A percentile compares a stretch with the other conserved stretches of the same genome.
These are phyloP conservation scores for Myrmecophaga tridactyla DNA, from an alignment of 2,113 vertebrate species.

Conservation along the genomic window DNA sequence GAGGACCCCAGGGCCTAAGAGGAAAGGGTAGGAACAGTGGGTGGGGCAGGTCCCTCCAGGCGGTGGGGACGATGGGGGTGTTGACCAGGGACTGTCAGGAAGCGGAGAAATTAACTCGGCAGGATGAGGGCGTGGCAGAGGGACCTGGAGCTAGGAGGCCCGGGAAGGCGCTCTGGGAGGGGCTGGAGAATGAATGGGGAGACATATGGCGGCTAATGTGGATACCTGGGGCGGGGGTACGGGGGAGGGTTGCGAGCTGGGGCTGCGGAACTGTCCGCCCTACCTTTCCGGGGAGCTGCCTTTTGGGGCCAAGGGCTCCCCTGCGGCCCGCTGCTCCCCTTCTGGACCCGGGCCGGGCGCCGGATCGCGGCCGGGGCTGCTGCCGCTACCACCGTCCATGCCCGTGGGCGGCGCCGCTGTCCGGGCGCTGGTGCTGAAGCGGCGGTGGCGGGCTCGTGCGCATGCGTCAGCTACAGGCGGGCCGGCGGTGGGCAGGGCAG, in stretches of 20 bases:
- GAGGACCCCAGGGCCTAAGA: background rate
- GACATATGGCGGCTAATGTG: conserved; percentile 46
- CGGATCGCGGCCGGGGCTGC: background rate
- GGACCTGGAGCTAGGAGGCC: conserved; percentile 60
- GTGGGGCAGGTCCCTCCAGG: conserved; percentile 40
- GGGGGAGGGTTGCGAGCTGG: conserved; percentile 41
- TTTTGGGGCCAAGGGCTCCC: conserved; percentile 44
- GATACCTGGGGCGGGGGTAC: conserved; percentile 43
- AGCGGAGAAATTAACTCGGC: background rate
- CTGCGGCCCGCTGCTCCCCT: conserved; percentile 34
- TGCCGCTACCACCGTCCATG: conserved; percentile 55
- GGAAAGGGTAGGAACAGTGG: conserved; percentile 24
- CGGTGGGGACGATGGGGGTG: background rate
- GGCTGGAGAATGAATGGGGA: conserved; percentile 58
- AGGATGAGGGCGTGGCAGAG: conserved; percentile 68
- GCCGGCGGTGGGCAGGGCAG: conserved; percentile 46
- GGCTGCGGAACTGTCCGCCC: conserved; percentile 17
- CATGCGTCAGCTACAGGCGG: conserved; percentile 43
- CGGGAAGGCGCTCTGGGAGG: background rate
- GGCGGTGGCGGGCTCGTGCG: conserved; percentile 19
- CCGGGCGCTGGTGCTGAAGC: conserved; percentile 76
- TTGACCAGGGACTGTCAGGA: background rate
- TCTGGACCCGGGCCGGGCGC: conserved; percentile 25
- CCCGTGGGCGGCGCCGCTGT: conserved; percentile 79
- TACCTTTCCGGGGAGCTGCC: conserved; percentile 59